Evolutionary conservation across 2,797 vertebrate species (phyloP).

Genomic region (Diplodus puntazzo): DNA sequence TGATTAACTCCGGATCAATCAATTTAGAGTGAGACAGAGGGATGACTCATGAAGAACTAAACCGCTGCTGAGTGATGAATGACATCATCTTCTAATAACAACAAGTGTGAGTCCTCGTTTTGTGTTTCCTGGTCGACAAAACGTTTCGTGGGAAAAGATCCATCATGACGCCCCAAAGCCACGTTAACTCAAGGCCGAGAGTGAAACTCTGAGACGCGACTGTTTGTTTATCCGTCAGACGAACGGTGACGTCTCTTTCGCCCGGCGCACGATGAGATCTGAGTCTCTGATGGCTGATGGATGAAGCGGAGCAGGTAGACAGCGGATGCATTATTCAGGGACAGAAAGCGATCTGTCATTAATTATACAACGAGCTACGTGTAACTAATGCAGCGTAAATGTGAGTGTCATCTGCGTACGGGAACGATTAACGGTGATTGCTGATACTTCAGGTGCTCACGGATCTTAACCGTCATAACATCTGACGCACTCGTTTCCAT

Average conservation of each 20-base stretch:
- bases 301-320: not conserved
- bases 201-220: constrained; percentile 4
- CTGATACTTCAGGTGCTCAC: no score
- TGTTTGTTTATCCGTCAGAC: constrained; percentile 18
- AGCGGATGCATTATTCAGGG: not conserved
- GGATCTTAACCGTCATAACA: no score
- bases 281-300: constrained; percentile 2
- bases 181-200: not conserved
- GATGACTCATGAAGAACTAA: not conserved
- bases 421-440: not conserved
- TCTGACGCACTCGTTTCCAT: no score
- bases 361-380: not conserved
- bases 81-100: no score
- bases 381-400: not conserved
- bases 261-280: constrained; percentile 25
- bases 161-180: not conserved
- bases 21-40: not conserved
- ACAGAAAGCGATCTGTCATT: not conserved
- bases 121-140: not conserved
- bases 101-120: no score
- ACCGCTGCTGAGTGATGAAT: no score
- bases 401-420: no score
- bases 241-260: not conserved
- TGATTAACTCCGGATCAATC: not conserved
- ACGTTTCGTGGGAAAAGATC: not conserved